phyloP scores from a whole-genome alignment of 2,888 invertebrate species.

The Strigamia crassipes region DNA sequence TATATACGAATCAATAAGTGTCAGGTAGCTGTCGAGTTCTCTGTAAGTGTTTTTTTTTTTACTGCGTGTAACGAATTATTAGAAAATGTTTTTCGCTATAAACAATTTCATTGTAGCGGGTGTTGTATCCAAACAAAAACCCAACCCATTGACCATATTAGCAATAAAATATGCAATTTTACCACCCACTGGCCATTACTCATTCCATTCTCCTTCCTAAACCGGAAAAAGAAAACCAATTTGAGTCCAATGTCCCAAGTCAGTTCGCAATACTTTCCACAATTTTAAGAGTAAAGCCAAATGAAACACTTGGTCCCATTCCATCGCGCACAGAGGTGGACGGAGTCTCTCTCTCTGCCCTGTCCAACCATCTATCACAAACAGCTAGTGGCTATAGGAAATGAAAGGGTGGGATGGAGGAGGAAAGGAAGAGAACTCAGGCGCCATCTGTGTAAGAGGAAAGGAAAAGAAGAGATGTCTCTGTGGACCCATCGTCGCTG shows the following conservation, averaged over 20 bases:
- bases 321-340: neutral
- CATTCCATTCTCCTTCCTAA: neutral
- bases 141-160: neutral
- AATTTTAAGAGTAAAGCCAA: slow-evolving; percentile 39
- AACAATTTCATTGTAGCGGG: neutral
- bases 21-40: too few species aligned
- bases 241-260: neutral
- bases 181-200: neutral
- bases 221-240: neutral
- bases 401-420: slow-evolving; percentile 25
- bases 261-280: neutral
- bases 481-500: slow-evolving; percentile 31
- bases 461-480: slow-evolving; percentile 13
- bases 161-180: neutral
- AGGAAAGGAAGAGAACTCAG: neutral
- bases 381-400: slow-evolving; percentile 42
- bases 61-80: neutral
- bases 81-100: neutral
- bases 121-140: neutral
- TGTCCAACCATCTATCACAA: slow-evolving; percentile 24
- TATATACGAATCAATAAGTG: neutral
- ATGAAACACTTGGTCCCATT: slow-evolving; percentile 33
- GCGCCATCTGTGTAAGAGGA: slow-evolving; percentile 36
- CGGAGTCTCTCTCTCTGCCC: slow-evolving; percentile 2
- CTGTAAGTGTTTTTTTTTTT: neutral